Evolutionary conservation across 1,140 invertebrate species (phyloP), one percentile per base, ranked within the genome.

Genomic region (Apocrypta bakeri): DNA sequence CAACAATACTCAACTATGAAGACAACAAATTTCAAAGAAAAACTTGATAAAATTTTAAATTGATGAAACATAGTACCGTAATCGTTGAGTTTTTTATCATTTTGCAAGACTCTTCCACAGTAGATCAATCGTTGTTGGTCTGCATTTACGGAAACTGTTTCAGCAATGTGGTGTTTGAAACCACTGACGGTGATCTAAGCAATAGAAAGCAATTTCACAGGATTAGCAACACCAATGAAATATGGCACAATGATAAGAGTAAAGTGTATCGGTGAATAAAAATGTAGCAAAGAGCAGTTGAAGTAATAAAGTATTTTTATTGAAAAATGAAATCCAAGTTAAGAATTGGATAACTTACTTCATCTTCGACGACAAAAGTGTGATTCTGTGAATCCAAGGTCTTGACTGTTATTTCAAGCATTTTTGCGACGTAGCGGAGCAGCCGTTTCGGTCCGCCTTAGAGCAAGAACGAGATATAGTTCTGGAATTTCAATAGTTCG

Each of bases 361-460:
- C 95, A 93, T 98, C 96, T 73, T 97, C 95, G 48, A 98, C 95
- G 78, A 93, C 94, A 91, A 97, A 98, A 33, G 93, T 92, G 90
- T 97, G 97, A 93, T 98, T 98, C 88, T 96, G 96, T 11, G 97
- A 97, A 94, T 99, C 97, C 85, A 99, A 93, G 31, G 98, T 99
- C 92, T 98, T 98, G 64, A 99, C 96, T 83, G 96, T 97, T 66
- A 98, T 92, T 86, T 96, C 94, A 93, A 97, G 95, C 95, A 97
- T 97, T 83, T 88, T 94, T 79, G 77, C 82, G 73, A 76, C 64
- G 72, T 76, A 83, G 72, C 8, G 31, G 0, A 72, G 33, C 27
- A 25, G 69, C 31, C 33, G 29, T 1, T 25, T 37, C 9, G 69
- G 69, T 9, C 48, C 48, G 48, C 48, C 21, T 56, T 21, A n/a